phyloP scores from a whole-genome alignment of 2,113 vertebrate genomes.

The Macquaria ambigua region DNA sequence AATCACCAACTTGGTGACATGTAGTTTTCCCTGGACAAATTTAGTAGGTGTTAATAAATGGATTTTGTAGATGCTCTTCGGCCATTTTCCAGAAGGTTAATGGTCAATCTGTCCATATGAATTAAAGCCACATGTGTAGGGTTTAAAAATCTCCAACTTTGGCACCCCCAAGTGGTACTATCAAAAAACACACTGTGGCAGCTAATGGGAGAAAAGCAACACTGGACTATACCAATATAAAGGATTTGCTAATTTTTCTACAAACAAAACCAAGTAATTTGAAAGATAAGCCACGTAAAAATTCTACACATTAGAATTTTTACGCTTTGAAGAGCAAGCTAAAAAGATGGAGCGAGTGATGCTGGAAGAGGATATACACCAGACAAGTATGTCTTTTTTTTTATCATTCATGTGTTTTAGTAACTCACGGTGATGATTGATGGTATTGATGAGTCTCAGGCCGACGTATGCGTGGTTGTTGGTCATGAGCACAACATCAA shows the following conservation, averaged over 20 bases:
- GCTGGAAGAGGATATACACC: background rate
- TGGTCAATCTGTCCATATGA: background rate
- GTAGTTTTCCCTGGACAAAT: too few species aligned
- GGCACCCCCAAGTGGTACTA: background rate
- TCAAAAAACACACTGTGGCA: background rate
- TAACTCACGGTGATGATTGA: constrained; percentile 93
- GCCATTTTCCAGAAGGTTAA: background rate
- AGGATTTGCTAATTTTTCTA: background rate
- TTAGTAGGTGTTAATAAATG: too few species aligned
- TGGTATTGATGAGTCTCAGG: constrained; percentile 95
- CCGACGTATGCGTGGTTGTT: constrained; percentile 96
- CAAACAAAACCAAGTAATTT: background rate
- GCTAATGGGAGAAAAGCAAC: background rate
- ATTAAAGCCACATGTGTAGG: background rate
- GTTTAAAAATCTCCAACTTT: background rate
- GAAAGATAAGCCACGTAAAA: accelerated
- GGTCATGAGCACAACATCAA: constrained; percentile 96
- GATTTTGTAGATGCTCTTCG: background rate
- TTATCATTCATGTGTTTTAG: background rate
- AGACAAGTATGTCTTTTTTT: too few species aligned
- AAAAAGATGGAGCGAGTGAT: background rate
- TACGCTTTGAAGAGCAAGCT: background rate
- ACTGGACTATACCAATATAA: background rate
- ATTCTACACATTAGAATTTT: background rate
- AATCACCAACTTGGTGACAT: too few species aligned